phyloP scores from a whole-genome alignment of 2,888 invertebrate genomes.

The Synergus gifuensis region DNA sequence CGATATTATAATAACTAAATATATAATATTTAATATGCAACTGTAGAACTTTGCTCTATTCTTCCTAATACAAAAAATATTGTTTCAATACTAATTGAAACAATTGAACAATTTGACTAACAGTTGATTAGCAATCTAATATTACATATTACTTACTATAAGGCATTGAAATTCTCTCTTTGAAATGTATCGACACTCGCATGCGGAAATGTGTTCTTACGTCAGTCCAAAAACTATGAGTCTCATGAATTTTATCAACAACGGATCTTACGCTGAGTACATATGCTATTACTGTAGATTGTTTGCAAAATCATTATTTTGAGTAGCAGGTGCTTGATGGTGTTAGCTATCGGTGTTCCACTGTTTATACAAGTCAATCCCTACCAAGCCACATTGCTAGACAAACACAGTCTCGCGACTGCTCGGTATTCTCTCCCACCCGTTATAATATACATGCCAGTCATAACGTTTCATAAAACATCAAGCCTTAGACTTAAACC shows the following conservation, averaged over 20 bases:
- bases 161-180: background rate
- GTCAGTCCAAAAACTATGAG: background rate
- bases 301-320: slow-evolving; percentile 64
- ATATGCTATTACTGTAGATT: slow-evolving; percentile 38
- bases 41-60: no score
- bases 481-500: slow-evolving; percentile 28
- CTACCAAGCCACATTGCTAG: slow-evolving; percentile 52
- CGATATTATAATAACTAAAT: background rate
- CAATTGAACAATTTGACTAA: no score
- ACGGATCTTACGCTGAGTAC: slow-evolving; percentile 13
- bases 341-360: slow-evolving; percentile 54
- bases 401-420: slow-evolving; percentile 52
- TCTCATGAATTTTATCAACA: slow-evolving; percentile 40
- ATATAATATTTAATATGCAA: no score
- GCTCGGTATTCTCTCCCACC: slow-evolving; percentile 46
- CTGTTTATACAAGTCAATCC: slow-evolving; percentile 67
- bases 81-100: no score
- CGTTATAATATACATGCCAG: slow-evolving; percentile 50
- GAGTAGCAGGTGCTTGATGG: slow-evolving; percentile 48
- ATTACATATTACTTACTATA: no score
- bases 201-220: background rate
- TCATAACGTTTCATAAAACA: slow-evolving; percentile 43
- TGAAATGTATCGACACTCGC: background rate
- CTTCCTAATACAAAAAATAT: no score
- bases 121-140: no score